These are phyloP conservation scores for Arrhopalites spinosus DNA, from an alignment of 2,888 invertebrate genomes.

Conservation along the genomic window DNA sequence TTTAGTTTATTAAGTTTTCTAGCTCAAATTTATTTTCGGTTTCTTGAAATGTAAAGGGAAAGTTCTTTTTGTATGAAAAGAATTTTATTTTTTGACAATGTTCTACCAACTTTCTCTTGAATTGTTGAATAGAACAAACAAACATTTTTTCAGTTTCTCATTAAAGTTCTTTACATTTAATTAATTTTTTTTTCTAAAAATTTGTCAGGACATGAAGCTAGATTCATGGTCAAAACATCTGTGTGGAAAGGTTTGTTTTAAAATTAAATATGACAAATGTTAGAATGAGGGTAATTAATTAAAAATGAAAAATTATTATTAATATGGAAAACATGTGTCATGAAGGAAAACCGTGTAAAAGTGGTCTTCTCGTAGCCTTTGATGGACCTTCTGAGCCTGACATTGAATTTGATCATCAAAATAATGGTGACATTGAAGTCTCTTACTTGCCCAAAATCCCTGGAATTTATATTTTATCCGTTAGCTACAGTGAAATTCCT, in stretches of 20 bases:
- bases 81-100: too few species aligned
- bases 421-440: constrained; percentile 40
- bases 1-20: background rate
- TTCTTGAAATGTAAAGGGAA: background rate
- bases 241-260: constrained; percentile 32
- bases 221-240: constrained; percentile 33
- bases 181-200: background rate
- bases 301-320: too few species aligned
- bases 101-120: too few species aligned
- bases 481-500: constrained; percentile 34
- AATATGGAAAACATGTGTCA: too few species aligned
- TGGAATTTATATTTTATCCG: constrained; percentile 36
- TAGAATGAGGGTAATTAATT: too few species aligned
- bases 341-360: constrained; percentile 21
- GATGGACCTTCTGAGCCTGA: constrained; percentile 43
- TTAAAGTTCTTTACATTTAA: too few species aligned
- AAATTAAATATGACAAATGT: too few species aligned
- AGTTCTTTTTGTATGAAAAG: constrained; percentile 19
- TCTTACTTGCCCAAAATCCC: constrained; percentile 38
- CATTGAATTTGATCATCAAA: constrained; percentile 38
- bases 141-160: too few species aligned
- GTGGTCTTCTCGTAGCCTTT: constrained; percentile 40
- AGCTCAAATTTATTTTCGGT: background rate
- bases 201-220: constrained; percentile 24
- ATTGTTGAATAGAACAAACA: too few species aligned